These are phyloP conservation scores for Argyra leucocephala DNA, from an alignment of 2,888 invertebrate genomes.

Conservation along the genomic window DNA sequence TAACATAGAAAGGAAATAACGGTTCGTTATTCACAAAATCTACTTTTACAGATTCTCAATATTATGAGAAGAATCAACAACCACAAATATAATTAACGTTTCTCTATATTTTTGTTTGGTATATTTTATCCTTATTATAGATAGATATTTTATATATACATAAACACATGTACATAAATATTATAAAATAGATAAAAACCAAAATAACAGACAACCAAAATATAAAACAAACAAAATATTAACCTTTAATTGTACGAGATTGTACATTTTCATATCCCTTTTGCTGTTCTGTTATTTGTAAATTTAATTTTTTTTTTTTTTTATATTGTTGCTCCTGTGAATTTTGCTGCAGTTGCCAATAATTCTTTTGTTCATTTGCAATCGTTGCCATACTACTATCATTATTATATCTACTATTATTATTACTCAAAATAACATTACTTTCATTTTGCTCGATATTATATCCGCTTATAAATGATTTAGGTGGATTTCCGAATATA, in stretches of 20 bases:
- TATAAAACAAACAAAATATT: background rate
- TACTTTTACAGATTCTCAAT: background rate
- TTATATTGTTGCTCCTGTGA: background rate
- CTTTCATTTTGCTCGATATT: background rate
- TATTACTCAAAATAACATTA: background rate
- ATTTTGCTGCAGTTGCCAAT: background rate
- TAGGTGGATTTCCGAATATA: slow-evolving; percentile 10
- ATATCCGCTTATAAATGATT: slow-evolving; percentile 1
- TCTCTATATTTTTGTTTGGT: background rate
- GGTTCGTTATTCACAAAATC: background rate
- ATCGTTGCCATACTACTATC: background rate
- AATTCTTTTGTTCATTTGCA: background rate
- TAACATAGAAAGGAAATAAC: background rate
- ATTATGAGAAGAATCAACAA: background rate
- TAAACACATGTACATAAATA: too few species aligned
- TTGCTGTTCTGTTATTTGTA: background rate
- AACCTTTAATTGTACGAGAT: background rate
- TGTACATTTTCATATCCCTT: background rate
- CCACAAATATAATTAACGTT: background rate
- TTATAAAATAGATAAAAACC: too few species aligned
- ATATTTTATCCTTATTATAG: background rate
- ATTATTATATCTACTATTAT: background rate
- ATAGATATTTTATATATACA: too few species aligned
- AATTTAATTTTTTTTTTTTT: background rate
- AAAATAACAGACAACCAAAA: background rate